A percentile compares a stretch with the other conserved stretches of the same genome.
Conservation (phyloP, 2,888 invertebrate genomes). For the Athalia cordata region DNA sequence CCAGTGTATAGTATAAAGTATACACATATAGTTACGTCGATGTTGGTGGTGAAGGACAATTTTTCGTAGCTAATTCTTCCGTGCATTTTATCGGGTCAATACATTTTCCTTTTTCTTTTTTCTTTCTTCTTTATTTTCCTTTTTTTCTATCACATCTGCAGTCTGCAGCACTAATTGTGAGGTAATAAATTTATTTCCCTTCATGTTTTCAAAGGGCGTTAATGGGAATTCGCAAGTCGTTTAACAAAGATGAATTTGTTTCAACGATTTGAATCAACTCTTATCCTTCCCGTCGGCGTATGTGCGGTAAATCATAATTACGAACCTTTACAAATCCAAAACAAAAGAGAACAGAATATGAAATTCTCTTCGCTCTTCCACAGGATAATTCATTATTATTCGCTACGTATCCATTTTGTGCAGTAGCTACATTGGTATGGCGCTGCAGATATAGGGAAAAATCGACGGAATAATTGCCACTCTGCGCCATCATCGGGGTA, state of each 20-base stretch:
- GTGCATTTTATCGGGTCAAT: no score
- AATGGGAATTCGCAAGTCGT: conserved; percentile 31
- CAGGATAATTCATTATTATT: not conserved
- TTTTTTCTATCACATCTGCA: not conserved
- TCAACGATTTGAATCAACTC: conserved; percentile 50
- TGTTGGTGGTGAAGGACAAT: no score
- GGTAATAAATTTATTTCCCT: conserved; percentile 13
- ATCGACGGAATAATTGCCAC: conserved; percentile 3
- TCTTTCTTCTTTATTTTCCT: not conserved
- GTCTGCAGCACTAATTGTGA: not conserved
- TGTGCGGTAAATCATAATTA: conserved; percentile 49
- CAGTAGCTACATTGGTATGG: no score
- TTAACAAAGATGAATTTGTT: conserved; percentile 55
- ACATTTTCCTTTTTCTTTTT: no score
- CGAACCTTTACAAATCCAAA: conserved; percentile 2
- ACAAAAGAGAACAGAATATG: not conserved
- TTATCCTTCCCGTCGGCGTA: conserved; percentile 27
- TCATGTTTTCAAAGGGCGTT: conserved; percentile 24
- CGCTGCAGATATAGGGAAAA: not conserved
- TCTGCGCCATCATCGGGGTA: conserved; percentile 5
- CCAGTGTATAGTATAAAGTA: no score
- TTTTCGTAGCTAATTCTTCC: no score
- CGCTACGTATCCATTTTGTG: not conserved
- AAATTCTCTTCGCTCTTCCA: not conserved
- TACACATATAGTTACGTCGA: no score